phyloP scores from a whole-genome alignment of 2,888 invertebrate species.

The Vandiemenella viatica region DNA sequence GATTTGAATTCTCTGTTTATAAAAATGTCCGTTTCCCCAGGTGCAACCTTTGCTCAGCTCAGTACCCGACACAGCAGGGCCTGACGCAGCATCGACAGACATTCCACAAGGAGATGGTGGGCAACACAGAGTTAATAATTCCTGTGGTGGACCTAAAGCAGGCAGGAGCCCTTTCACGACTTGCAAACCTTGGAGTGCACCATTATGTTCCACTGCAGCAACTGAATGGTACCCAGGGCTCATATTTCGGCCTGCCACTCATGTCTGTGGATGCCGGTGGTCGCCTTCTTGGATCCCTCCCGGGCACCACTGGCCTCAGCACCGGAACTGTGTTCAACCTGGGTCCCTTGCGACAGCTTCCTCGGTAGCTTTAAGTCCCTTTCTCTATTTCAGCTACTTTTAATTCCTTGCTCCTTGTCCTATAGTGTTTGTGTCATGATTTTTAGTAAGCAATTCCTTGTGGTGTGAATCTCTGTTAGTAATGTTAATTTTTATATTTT shows the following conservation, averaged over 20 bases:
- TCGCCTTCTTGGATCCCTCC: conserved; percentile 40
- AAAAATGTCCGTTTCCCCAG: conserved; percentile 25
- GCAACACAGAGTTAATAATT: conserved; percentile 43
- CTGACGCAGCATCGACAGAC: conserved; percentile 47
- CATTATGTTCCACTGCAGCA: conserved; percentile 59
- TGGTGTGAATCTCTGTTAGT: too few species aligned
- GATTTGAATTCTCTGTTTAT: too few species aligned
- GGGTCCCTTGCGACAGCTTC: conserved; percentile 50
- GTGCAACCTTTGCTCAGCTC: conserved; percentile 56
- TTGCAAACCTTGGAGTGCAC: conserved; percentile 51
- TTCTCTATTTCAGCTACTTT: too few species aligned
- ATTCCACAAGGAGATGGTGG: conserved; percentile 35
- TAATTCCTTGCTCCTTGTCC: too few species aligned
- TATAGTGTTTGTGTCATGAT: too few species aligned
- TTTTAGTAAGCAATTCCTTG: too few species aligned
- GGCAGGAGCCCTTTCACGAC: conserved; percentile 45
- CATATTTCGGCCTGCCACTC: conserved; percentile 55
- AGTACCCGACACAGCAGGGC: conserved; percentile 47
- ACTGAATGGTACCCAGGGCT: conserved; percentile 38
- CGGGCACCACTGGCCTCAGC: conserved; percentile 46
- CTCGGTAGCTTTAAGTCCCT: too few species aligned
- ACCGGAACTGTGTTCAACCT: conserved; percentile 54
- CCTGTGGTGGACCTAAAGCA: conserved; percentile 59
- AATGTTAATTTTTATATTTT: too few species aligned
- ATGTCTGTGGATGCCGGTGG: conserved; percentile 45